phyloP scores from a whole-genome alignment of 2,113 vertebrate species.

The Perca flavescens region DNA sequence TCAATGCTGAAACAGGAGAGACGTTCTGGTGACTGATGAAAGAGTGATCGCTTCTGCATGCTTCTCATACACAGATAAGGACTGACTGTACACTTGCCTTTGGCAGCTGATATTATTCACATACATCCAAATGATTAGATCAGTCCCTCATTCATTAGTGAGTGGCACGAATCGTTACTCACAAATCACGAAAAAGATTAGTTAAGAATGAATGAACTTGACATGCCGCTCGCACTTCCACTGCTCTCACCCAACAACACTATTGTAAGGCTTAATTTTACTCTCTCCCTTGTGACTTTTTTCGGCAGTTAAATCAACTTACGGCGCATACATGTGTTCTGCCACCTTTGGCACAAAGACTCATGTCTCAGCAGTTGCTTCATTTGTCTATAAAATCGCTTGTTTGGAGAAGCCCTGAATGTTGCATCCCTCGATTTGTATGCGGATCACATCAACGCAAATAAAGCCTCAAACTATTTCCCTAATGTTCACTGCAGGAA shows the following conservation, averaged over 20 bases:
- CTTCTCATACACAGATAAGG: constrained; percentile 22
- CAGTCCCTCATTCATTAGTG: constrained; percentile 48
- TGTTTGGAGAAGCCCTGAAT: constrained; percentile 70
- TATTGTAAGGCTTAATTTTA: constrained; percentile 26
- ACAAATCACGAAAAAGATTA: constrained; percentile 63
- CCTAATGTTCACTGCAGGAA: constrained; percentile 73
- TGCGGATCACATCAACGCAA: constrained; percentile 68
- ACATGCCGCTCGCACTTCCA: constrained; percentile 17
- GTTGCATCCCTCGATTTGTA: constrained; percentile 72
- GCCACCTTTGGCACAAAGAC: constrained; percentile 40
- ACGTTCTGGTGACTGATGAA: constrained; percentile 47
- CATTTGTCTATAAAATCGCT: constrained; percentile 72
- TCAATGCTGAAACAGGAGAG: constrained; percentile 27
- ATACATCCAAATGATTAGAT: constrained; percentile 52
- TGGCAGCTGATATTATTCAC: constrained; percentile 35
- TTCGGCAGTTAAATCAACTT: constrained; percentile 49
- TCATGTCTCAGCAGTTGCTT: constrained; percentile 56
- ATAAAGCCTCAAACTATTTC: constrained; percentile 66
- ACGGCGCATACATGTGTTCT: constrained; percentile 16
- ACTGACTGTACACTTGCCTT: constrained; percentile 26
- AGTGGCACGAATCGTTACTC: constrained; percentile 56
- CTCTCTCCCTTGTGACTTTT: constrained; percentile 37
- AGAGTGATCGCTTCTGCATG: constrained; percentile 39
- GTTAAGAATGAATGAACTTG: constrained; percentile 52
- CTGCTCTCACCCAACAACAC: constrained; percentile 27